A percentile compares a stretch with the other conserved stretches of the same genome.
phyloP scores from a whole-genome alignment of 2,888 invertebrate species.

The Trissolcus japonicus region DNA sequence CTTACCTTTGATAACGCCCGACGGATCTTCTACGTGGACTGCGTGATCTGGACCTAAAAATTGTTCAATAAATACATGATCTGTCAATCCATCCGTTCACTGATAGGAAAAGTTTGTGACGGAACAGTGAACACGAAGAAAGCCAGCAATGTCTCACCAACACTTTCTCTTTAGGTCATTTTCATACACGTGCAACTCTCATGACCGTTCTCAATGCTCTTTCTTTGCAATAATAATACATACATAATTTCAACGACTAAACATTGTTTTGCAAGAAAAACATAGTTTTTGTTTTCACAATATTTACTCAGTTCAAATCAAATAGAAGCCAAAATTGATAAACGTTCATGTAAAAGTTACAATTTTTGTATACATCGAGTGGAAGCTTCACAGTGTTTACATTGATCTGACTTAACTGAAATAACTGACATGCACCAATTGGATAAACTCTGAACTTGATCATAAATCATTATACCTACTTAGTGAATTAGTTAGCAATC shows the following conservation, averaged over 20 bases:
- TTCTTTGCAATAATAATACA: no score
- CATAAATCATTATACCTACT: constrained; percentile 65
- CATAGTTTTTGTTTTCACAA: no score
- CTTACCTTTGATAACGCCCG: constrained; percentile 70
- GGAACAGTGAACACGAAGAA: constrained; percentile 51
- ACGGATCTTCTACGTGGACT: constrained; percentile 67
- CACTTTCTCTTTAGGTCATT: constrained; percentile 28
- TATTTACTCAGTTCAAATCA: no score
- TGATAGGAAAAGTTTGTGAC: constrained; percentile 50
- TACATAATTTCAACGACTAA: no score
- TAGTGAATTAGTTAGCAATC: constrained; percentile 59
- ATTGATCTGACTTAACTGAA: neutral
- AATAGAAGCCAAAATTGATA: no score
- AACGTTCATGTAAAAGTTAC: no score
- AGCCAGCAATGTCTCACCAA: constrained; percentile 35
- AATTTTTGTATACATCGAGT: constrained; percentile 3
- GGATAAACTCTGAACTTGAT: constrained; percentile 59
- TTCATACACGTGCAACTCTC: constrained; percentile 24
- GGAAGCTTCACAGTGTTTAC: no score
- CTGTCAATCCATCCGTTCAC: constrained; percentile 61
- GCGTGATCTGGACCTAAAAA: constrained; percentile 71
- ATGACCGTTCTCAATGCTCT: no score
- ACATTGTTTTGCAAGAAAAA: no score
- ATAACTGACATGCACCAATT: constrained; percentile 12
- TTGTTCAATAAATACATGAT: constrained; percentile 65